Evolutionary conservation across 2,797 vertebrate species (phyloP), one percentile per base, ranked within the genome.

Genomic region (Platalea minor): DNA sequence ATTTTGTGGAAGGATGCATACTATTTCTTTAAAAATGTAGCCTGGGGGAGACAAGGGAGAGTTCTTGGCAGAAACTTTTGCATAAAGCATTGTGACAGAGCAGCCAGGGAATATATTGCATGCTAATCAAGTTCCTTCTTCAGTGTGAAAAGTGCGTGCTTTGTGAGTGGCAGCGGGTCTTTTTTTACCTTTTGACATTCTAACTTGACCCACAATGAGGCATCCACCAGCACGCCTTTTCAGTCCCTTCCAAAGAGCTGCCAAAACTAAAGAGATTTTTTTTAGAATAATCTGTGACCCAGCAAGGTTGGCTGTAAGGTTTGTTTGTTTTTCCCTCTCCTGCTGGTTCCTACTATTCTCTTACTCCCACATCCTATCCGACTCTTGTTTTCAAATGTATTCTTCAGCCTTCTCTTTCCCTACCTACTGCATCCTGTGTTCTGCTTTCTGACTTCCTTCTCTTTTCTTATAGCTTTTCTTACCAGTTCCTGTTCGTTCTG

Each of bases 351-450:
- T 96, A 56, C 69, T 94, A 85, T 97, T 96, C 87, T 96, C 54
- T 92, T 88, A 80, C 94, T 96, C 86, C 89, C 85, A 96, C 89
- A 61, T 93, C 91, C 81, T 72, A 51, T 78, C 50, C 0, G 2
- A 78, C 73, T 70, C 78, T 89, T 95, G 87, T 93, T 95, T 95
- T 92, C 81, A 91, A 77, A 94, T 21, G 68, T 82, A 93, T 95
- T 96, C 87, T 95, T 94, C 65, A 93, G 76, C 79, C 72, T 89
- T 89, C 95, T 91, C 64, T 37, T 96, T 95, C 64, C 75, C 91
- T 96, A 92, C 93, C 86, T 97, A 81, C 93, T 95, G 85, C 89
- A 94, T 96, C 94, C 88, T 96, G 95, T 95, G 87, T 78, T 89
- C 88, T 77, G 64, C 78, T 83, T 95, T 96, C 88, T 84, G 72